These are phyloP conservation scores for Acanthosepion esculentum DNA, from an alignment of 2,888 invertebrate species.

Conservation along the genomic window DNA sequence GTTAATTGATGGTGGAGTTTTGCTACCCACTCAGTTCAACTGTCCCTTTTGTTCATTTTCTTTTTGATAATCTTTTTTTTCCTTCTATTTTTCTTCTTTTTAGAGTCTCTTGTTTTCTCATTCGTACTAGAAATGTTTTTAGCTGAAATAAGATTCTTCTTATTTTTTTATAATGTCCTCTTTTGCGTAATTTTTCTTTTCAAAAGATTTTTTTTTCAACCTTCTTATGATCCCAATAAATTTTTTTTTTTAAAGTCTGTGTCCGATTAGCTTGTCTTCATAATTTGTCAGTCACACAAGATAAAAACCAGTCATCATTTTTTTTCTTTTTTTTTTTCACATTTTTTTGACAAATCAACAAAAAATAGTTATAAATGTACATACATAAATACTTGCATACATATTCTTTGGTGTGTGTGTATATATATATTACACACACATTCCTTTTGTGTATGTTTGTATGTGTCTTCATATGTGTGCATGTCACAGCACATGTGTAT, in stretches of 20 bases:
- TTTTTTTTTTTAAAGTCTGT: neutral
- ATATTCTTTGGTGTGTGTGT: neutral
- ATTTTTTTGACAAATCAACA: constrained; percentile 1
- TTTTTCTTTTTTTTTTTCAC: neutral
- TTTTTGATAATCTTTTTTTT: neutral
- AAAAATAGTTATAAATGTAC: neutral
- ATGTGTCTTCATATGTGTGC: neutral
- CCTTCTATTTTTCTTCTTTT: neutral
- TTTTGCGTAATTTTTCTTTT: neutral
- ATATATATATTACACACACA: neutral
- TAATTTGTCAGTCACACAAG: neutral
- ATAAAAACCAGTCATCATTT: neutral
- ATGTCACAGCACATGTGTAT: too few species aligned
- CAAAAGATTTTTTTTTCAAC: neutral
- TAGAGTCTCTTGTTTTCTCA: too few species aligned
- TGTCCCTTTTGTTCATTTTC: neutral
- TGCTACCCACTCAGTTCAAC: neutral
- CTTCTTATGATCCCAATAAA: neutral
- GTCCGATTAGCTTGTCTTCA: constrained; percentile 1
- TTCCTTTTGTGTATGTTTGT: neutral
- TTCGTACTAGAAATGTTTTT: too few species aligned
- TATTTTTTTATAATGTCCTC: neutral
- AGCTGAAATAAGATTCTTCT: neutral
- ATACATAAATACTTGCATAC: neutral
- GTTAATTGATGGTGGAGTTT: neutral